These are phyloP conservation scores for Pseudolaguvia tuberculata DNA, from an alignment of 2,113 vertebrate species.

Conservation along the genomic window DNA sequence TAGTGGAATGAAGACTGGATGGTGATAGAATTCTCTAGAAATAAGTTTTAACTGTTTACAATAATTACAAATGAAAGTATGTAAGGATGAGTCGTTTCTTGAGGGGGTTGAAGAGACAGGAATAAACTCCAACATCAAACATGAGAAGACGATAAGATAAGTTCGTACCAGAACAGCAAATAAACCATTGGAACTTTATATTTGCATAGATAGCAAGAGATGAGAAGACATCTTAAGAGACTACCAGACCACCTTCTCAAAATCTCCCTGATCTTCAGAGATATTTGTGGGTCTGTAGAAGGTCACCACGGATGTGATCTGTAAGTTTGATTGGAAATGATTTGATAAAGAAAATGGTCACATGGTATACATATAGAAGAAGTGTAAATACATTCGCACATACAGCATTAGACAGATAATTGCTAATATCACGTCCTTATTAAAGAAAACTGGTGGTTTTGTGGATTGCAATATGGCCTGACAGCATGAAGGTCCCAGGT, in stretches of 20 bases:
- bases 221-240: slow-evolving; percentile 55
- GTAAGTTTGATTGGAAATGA: slow-evolving; percentile 3
- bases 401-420: background rate
- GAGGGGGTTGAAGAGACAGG: slow-evolving; percentile 33
- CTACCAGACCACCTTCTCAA: slow-evolving; percentile 35
- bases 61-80: background rate
- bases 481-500: no score
- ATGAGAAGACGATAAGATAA: slow-evolving; percentile 68
- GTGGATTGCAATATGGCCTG: no score
- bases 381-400: no score
- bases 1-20: slow-evolving; percentile 39
- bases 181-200: slow-evolving; percentile 56
- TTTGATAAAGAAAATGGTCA: no score
- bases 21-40: slow-evolving; percentile 28
- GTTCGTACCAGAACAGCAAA: slow-evolving; percentile 54
- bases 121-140: slow-evolving; percentile 50
- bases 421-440: background rate
- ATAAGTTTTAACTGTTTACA: background rate
- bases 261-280: slow-evolving; percentile 64
- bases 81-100: background rate
- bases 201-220: slow-evolving; percentile 71
- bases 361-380: no score
- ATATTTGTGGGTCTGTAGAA: slow-evolving; percentile 58
- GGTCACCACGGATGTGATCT: slow-evolving; percentile 9
- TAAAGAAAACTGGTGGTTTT: no score